These are phyloP conservation scores for Bergia puertoricense DNA, from an alignment of 92 coral and sea anemone species.

Conservation along the genomic window DNA sequence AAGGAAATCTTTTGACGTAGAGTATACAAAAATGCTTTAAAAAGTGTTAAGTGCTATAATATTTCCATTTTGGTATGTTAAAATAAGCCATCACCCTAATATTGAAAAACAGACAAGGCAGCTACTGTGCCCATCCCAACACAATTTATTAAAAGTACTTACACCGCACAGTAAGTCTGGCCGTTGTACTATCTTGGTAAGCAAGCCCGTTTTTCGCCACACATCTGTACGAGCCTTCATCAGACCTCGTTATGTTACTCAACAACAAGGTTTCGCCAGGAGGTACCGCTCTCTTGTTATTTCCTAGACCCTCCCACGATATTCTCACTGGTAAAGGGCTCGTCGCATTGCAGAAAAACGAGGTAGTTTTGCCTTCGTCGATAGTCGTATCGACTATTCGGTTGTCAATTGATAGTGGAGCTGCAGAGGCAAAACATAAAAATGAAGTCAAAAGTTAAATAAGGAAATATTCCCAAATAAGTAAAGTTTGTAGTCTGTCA, in stretches of 20 bases:
- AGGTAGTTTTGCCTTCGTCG: constrained; percentile 50
- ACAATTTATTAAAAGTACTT: background rate
- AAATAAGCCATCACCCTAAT: too few relatives aligned
- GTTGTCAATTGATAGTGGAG: constrained; percentile 56
- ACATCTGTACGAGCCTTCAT: constrained; percentile 71
- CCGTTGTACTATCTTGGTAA: constrained; percentile 64
- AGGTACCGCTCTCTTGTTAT: constrained; percentile 18
- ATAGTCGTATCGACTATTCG: constrained; percentile 55
- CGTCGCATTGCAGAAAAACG: constrained; percentile 79
- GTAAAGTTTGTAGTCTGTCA: too few relatives aligned
- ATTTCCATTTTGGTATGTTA: too few relatives aligned
- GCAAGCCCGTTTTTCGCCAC: constrained; percentile 73
- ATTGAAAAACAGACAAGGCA: too few relatives aligned
- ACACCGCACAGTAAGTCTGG: constrained; percentile 56
- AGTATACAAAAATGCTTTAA: too few relatives aligned
- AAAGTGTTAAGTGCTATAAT: too few relatives aligned
- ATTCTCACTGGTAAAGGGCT: constrained; percentile 36
- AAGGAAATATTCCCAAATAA: background rate
- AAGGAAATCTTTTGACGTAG: too few relatives aligned
- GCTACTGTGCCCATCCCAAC: background rate
- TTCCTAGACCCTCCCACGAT: constrained; percentile 51
- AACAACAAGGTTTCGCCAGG: constrained; percentile 50
- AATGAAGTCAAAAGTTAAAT: background rate
- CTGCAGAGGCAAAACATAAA: constrained; percentile 22
- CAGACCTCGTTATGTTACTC: constrained; percentile 32